Base-by-base conservation (phyloP, 2,113 vertebrate species). In the Neodon shergylaensis region DNA sequence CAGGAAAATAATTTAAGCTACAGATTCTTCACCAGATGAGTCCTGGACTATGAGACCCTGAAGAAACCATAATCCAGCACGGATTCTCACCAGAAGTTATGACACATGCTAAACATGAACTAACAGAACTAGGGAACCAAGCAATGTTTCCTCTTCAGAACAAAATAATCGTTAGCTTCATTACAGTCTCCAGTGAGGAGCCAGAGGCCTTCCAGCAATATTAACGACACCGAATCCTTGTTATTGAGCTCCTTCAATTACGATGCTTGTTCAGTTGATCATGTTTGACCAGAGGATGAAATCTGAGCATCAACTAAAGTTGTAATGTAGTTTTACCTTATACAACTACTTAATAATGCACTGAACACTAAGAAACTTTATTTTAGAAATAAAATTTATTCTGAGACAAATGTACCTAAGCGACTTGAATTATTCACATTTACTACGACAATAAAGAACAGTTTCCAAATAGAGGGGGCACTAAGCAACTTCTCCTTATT, bases 231-330 rank as follows among this genome's bases (percentile, higher is more conserved):
- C 36, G 47, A 74, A 21, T 82, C 42, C 65, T 66, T 88, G 73
- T 49, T 44, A 90, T 74, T 68, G 17, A 11, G 42, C 19, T 44
- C 49, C 73, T 96, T 91, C 44, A 10, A 83, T 94, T 63, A 84
- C 33, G 13, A 36, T 96, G 81, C 58, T 76, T 88, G 70, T 73
- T 86, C 85, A 91, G n/a, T 9, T n/a, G 31, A 92, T 19, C 58
- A 13, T 83, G 61, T 76, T 89, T 93, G 24, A 91, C 44, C 39
- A 82, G 19, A 92, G 65, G n/a, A 88, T 82, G 76, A 52, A 86
- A 76, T 93, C 92, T 90, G n/a, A 92, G 61, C 61, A 95, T 77
- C 81, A 95, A 84, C 36, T 36, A 84, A 39, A 73, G 7, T 93
- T 74, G 84, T 13, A 4, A 96, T 61, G 85, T 93, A 33, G 63